Evolutionary conservation across 37 sponge, comb jelly and placozoan species (phyloP).

Genomic region (Bolinopsis microptera): DNA sequence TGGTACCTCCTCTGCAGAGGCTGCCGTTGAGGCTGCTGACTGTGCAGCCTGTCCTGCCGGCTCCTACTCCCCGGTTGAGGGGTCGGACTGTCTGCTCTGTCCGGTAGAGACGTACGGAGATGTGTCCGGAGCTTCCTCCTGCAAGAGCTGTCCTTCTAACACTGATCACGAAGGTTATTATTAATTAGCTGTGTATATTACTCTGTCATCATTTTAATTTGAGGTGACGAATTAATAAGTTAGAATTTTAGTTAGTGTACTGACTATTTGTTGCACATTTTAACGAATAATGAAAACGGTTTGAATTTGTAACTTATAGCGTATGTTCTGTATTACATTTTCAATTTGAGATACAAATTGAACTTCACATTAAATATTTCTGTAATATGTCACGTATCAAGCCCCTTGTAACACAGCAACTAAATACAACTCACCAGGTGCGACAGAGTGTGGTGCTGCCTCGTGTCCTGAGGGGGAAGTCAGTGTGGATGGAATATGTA

Average conservation of each 20-base stretch:
- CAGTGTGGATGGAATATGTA: constrained; percentile 6
- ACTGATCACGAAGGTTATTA: not conserved
- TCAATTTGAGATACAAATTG: too few species aligned
- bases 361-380: too few species aligned
- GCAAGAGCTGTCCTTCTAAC: constrained; percentile 46
- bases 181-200: too few species aligned
- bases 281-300: too few species aligned
- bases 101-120: not conserved
- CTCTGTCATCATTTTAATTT: too few species aligned
- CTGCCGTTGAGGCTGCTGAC: not conserved
- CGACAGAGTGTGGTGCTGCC: not conserved
- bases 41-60: constrained; percentile 12
- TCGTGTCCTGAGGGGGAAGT: not conserved
- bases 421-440: not conserved
- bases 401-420: too few species aligned
- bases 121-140: not conserved
- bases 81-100: constrained; percentile 18
- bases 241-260: too few species aligned
- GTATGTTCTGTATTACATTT: too few species aligned
- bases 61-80: not conserved
- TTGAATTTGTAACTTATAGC: too few species aligned
- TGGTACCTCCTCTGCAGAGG: constrained; percentile 22
- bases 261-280: too few species aligned
- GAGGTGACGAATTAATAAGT: too few species aligned
- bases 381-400: too few species aligned